phyloP scores from a whole-genome alignment of 2,797 vertebrate species.

The Sphenodon punctatus region DNA sequence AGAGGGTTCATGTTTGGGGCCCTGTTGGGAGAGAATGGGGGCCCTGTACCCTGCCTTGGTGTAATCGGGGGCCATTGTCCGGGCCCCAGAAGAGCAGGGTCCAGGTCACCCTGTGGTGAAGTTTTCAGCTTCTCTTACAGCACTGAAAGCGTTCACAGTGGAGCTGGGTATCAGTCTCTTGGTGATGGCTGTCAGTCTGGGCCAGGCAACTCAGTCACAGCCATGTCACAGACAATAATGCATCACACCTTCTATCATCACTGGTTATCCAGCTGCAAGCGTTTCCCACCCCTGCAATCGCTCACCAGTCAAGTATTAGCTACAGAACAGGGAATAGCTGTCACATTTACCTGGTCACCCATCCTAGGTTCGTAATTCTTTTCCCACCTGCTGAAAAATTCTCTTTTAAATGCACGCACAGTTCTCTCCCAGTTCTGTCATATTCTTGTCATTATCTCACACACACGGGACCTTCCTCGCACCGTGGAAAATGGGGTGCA shows the following conservation, averaged over 20 bases:
- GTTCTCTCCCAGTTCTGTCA: not conserved
- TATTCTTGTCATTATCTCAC: not conserved
- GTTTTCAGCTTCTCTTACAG: too few relatives aligned
- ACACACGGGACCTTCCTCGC: not conserved
- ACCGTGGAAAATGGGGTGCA: slow-evolving; percentile 10
- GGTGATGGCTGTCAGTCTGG: too few relatives aligned
- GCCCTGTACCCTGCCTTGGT: too few relatives aligned
- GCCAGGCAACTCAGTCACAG: too few relatives aligned
- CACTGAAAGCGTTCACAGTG: too few relatives aligned
- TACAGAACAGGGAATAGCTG: slow-evolving; percentile 19
- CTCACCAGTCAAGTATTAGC: slow-evolving; percentile 30
- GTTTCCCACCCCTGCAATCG: slow-evolving; percentile 21
- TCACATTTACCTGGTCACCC: slow-evolving; percentile 34
- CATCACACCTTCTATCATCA: not conserved
- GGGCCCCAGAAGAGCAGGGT: too few relatives aligned
- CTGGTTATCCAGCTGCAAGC: not conserved
- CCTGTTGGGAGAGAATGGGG: too few relatives aligned
- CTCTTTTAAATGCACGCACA: slow-evolving; percentile 4
- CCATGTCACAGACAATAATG: not conserved
- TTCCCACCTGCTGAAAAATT: slow-evolving; percentile 42
- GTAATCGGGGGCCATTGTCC: too few relatives aligned
- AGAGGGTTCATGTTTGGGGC: too few relatives aligned
- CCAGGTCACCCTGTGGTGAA: too few relatives aligned
- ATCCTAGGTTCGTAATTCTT: too few relatives aligned
- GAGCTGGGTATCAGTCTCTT: too few relatives aligned